Evolutionary conservation across 1,140 invertebrate species (phyloP).

Genomic region (Babylonia areolata): DNA sequence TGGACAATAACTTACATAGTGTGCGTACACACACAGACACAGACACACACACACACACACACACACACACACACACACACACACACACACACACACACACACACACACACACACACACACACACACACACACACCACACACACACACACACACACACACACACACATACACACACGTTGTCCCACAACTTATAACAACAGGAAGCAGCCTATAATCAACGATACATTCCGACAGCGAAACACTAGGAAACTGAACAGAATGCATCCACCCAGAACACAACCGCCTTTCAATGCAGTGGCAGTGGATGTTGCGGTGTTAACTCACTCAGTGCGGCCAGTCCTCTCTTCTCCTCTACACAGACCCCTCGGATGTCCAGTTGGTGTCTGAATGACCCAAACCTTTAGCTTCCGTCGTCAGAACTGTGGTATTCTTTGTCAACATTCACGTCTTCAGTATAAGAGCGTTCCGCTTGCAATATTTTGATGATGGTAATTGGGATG

Average conservation of each 20-base stretch:
- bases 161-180: not conserved
- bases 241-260: not conserved
- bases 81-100: not conserved
- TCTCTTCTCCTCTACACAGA: no score
- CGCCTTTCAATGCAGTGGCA: no score
- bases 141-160: not conserved
- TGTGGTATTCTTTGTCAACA: no score
- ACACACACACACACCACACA: not conserved
- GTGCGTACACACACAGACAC: not conserved
- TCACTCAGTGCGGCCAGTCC: no score
- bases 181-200: not conserved
- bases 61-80: slow-evolving; percentile 11
- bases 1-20: no score
- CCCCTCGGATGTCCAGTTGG: no score
- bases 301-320: no score
- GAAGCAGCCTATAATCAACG: not conserved
- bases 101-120: not conserved
- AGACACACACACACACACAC: slow-evolving; percentile 7
- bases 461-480: no score
- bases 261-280: not conserved
- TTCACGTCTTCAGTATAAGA: no score
- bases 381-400: no score
- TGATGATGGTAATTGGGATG: no score
- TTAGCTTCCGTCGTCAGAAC: no score
- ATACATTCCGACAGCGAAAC: not conserved